Evolutionary conservation across 2,113 vertebrate genomes (phyloP), one percentile per base, ranked within the genome.

Genomic region (Periophthalmus modestus): DNA sequence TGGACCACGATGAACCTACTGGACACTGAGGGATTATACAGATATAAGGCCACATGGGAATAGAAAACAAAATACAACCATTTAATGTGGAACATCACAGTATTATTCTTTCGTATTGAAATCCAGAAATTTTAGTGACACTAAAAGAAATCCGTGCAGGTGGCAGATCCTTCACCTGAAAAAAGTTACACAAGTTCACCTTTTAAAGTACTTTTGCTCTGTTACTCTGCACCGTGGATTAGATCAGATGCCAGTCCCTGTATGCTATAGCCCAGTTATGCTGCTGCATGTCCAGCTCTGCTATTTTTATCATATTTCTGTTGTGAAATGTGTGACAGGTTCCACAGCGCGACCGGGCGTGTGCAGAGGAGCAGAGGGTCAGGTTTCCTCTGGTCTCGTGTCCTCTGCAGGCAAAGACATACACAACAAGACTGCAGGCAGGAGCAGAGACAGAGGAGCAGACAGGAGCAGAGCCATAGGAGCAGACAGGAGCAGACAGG

Each of bases 241-340:
- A 15, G 43, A 72, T 23, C 79, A 85, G 79, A 82, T 84, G 81
- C 48, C 63, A 23, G 46, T n/a, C 33, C 65, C 13, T 74, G 50
- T 69, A 63, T 69, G 77, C 65, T 58, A 80, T 34, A 80, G 68
- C 57, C 76, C 50, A 66, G 62, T 39, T 33, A 80, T 39, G 69
- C 74, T 76, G 70, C 81, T 81, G 83, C 68, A n/a, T n/a, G n/a
- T n/a, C n/a, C 58, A 66, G 66, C 39, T 66, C 61, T 72, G 74
- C 88, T 92, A 91, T 89, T 89, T 90, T 86, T 90, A 85, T 82
- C 79, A 69, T 85, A 74, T 84, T 88, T 84, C 19, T 67, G 24
- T 36, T 58, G 46, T 75, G 72, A 82, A 74, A 87, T 88, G 74
- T 83, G 63, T 80, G 74, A 74, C 67, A 72, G 69, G 57, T 80